phyloP scores from a whole-genome alignment of 2,113 vertebrate species.

The Perognathus longimembris region DNA sequence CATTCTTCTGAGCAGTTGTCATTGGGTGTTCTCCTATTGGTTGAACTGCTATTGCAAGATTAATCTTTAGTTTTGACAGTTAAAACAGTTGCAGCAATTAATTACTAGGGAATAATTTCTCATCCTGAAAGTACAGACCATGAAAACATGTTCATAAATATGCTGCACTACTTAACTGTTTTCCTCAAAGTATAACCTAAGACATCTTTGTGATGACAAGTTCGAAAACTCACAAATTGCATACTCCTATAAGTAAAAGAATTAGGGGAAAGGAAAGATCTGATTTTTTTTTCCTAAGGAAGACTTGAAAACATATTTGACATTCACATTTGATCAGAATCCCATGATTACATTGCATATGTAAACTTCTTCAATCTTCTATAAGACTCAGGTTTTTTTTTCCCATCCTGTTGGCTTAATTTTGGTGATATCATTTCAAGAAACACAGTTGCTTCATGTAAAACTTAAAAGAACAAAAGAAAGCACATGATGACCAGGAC shows the following conservation, averaged over 20 bases:
- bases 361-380: conserved; percentile 42
- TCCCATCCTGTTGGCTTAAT: conserved; percentile 66
- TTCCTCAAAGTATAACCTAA: conserved; percentile 72
- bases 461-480: conserved; percentile 78
- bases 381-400: neutral
- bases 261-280: neutral
- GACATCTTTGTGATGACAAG: conserved; percentile 31
- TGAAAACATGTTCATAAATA: conserved; percentile 71
- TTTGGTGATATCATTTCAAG: conserved; percentile 75
- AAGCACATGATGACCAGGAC: conserved; percentile 58
- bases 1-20: conserved; percentile 14
- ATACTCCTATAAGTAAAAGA: conserved; percentile 41
- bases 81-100: conserved; percentile 75
- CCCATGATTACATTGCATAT: conserved; percentile 31
- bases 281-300: conserved; percentile 2
- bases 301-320: conserved; percentile 16
- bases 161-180: conserved; percentile 57
- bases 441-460: conserved; percentile 71
- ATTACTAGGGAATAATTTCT: conserved; percentile 71
- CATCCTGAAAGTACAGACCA: conserved; percentile 44
- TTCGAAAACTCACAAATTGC: conserved; percentile 63
- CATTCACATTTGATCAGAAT: conserved; percentile 48
- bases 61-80: conserved; percentile 77
- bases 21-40: conserved; percentile 63
- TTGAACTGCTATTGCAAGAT: conserved; percentile 63